Evolutionary conservation across 2,888 invertebrate genomes (phyloP).

Genomic region (Priocnemis perturbator): DNA sequence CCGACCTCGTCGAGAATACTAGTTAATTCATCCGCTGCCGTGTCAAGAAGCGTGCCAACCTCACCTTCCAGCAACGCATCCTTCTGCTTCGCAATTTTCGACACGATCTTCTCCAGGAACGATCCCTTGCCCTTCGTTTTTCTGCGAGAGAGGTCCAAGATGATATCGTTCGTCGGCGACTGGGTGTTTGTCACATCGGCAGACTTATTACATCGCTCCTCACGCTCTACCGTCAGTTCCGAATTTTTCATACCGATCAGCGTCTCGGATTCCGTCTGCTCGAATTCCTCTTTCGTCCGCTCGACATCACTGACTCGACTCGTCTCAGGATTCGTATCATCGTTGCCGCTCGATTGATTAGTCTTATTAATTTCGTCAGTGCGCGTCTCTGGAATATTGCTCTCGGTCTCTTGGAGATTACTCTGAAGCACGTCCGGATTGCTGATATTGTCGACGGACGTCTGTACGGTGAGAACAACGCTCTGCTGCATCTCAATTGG

Average conservation of each 20-base stretch:
- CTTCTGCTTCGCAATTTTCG: conserved; percentile 72
- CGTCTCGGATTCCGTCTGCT: background rate
- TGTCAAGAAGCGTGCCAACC: conserved; percentile 62
- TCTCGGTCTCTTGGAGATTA: conserved; percentile 20
- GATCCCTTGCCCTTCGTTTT: conserved; percentile 71
- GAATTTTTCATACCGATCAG: background rate
- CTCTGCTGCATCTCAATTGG: conserved; percentile 67
- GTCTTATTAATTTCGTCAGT: background rate
- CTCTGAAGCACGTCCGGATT: conserved; percentile 48
- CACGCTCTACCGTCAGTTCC: background rate
- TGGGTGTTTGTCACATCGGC: background rate
- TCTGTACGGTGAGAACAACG: conserved; percentile 68
- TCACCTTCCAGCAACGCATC: conserved; percentile 66
- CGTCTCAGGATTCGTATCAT: background rate
- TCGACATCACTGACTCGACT: background rate
- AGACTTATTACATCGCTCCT: no score
- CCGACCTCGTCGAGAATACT: conserved; percentile 60
- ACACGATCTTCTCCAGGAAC: conserved; percentile 72
- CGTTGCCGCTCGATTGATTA: background rate
- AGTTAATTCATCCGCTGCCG: conserved; percentile 62
- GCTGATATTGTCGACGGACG: conserved; percentile 56
- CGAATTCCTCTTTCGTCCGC: background rate
- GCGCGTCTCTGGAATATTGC: background rate
- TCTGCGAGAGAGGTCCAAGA: conserved; percentile 69
- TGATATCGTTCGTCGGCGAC: conserved; percentile 66